These are phyloP conservation scores for Lacerta viridis DNA, from an alignment of 2,797 vertebrate species.

Conservation along the genomic window DNA sequence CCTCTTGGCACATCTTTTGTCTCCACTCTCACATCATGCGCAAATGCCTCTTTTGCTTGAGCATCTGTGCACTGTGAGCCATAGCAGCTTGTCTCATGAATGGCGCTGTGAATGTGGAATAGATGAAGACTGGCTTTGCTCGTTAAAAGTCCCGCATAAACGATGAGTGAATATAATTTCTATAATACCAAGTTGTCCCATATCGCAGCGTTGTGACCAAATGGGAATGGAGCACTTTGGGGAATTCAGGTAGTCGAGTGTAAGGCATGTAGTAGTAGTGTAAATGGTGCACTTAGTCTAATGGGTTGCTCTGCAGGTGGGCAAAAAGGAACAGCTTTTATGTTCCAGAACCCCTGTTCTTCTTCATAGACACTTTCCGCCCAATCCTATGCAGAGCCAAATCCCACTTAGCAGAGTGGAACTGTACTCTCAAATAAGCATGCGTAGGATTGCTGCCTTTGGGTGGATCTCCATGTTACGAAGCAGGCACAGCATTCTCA, in stretches of 20 bases:
- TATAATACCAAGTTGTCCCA: neutral
- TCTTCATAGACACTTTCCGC: neutral
- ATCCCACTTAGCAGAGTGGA: neutral
- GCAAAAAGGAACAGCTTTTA: constrained; percentile 3
- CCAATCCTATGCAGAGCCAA: neutral
- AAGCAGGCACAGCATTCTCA: neutral
- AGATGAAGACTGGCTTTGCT: neutral
- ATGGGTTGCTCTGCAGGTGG: neutral
- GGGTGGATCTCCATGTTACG: neutral
- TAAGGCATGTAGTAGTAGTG: neutral
- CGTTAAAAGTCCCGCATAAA: neutral
- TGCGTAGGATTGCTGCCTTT: neutral
- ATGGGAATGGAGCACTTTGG: neutral
- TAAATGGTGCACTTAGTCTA: constrained; percentile 18
- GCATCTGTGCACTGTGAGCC: too few species aligned
- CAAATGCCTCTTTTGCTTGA: neutral
- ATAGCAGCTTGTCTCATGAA: neutral
- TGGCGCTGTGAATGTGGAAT: neutral
- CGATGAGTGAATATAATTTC: neutral
- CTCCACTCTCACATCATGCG: neutral
- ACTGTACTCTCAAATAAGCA: constrained; percentile 5
- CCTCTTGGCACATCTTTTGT: neutral
- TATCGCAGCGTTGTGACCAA: neutral
- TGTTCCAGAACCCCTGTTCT: neutral
- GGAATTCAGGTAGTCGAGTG: neutral